Conservation (phyloP, 1,140 invertebrate species). For the Drosophila parvula region DNA sequence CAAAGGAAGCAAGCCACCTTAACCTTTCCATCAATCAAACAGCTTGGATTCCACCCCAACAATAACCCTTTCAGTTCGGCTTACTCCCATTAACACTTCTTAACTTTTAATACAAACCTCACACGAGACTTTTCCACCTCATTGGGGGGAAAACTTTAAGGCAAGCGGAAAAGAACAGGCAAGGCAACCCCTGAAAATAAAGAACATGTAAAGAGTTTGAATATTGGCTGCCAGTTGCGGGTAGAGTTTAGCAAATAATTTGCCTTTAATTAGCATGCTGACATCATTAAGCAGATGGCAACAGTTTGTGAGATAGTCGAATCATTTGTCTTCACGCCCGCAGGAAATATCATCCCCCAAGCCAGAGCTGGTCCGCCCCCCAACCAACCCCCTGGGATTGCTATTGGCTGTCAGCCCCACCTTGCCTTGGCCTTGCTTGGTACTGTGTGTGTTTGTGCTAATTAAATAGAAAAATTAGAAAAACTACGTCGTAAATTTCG, state of each 20-base stretch:
- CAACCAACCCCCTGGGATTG: not conserved
- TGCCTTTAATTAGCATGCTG: conserved; percentile 78
- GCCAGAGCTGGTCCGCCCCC: too few species aligned
- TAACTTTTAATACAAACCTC: conserved; percentile 24
- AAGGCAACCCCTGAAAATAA: too few species aligned
- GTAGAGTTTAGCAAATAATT: conserved; percentile 74
- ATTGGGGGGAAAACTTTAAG: conserved; percentile 5
- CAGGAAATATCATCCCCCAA: conserved; percentile 52
- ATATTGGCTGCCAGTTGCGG: conserved; percentile 15
- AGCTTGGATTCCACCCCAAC: not conserved
- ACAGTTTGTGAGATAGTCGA: conserved; percentile 67
- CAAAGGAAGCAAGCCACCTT: not conserved
- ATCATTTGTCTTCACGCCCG: conserved; percentile 67
- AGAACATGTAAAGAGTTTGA: conserved; percentile 6
- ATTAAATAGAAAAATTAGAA: conserved; percentile 80
- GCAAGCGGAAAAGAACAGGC: conserved; percentile 2
- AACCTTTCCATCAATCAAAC: conserved; percentile 1
- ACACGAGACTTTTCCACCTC: conserved; percentile 3
- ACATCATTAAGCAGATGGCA: conserved; percentile 78
- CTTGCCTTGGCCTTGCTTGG: conserved; percentile 14
- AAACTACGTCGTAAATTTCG: conserved; percentile 76
- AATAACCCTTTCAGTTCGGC: not conserved
- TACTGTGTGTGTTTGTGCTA: conserved; percentile 46
- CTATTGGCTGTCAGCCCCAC: conserved; percentile 33
- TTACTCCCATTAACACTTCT: conserved; percentile 17